These are phyloP conservation scores for Lamellibrachia columna DNA, from an alignment of 2,888 invertebrate genomes.

Conservation along the genomic window DNA sequence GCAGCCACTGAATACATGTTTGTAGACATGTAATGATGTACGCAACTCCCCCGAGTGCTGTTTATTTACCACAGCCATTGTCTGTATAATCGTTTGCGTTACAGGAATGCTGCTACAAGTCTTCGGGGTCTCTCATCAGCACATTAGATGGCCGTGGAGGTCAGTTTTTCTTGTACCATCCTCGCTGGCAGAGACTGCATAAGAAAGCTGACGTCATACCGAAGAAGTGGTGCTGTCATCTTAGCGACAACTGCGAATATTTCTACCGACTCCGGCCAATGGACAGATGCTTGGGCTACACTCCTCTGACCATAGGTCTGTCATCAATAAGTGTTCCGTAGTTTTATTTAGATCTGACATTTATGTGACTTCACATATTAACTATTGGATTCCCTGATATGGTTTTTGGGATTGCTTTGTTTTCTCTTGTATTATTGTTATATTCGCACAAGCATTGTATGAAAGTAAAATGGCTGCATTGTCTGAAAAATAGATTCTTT, in stretches of 20 bases:
- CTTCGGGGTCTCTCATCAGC: constrained; percentile 22
- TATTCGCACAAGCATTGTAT: background rate
- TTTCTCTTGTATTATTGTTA: background rate
- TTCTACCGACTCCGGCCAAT: constrained; percentile 8
- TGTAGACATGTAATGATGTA: background rate
- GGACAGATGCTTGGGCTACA: constrained; percentile 17
- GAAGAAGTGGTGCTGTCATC: constrained; percentile 20
- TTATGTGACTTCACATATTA: background rate
- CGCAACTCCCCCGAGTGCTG: background rate
- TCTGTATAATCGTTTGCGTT: background rate
- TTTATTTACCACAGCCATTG: background rate
- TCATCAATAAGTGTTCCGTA: background rate
- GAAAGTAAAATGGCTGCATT: background rate
- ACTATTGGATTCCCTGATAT: background rate
- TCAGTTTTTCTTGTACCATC: constrained; percentile 26
- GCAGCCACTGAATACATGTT: background rate
- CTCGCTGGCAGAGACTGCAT: background rate
- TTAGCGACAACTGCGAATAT: background rate
- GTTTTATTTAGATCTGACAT: background rate
- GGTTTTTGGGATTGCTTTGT: background rate
- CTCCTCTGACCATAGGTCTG: background rate
- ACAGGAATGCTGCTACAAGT: constrained; percentile 30
- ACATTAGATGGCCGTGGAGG: constrained; percentile 17
- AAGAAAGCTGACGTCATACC: background rate
- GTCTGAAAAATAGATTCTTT: background rate